phyloP scores from a whole-genome alignment of 1,140 invertebrate species.

The Sitodiplosis mosellana region DNA sequence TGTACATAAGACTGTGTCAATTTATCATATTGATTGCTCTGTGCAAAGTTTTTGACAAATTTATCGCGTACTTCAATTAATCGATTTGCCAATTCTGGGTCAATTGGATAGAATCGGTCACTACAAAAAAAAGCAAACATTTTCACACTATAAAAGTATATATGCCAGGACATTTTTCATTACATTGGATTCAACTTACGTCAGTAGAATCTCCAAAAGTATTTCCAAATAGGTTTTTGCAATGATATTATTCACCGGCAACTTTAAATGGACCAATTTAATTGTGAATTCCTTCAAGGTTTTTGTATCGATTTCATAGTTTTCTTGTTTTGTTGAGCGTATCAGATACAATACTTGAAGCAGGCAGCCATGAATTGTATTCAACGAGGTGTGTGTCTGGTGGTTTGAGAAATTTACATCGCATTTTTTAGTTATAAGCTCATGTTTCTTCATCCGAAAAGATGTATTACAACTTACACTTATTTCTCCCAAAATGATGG shows the following conservation, averaged over 20 bases:
- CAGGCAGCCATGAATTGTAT: constrained; percentile 25
- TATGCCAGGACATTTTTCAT: neutral
- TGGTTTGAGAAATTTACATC: neutral
- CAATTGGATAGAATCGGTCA: no score
- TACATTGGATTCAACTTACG: constrained; percentile 5
- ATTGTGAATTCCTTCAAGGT: neutral
- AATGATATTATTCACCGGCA: constrained; percentile 3
- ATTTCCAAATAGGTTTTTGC: neutral
- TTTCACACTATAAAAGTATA: neutral
- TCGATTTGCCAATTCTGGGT: no score
- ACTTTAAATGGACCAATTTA: constrained; percentile 4
- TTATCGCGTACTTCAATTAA: no score
- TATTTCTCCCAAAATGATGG: constrained; percentile 4
- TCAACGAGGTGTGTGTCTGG: constrained; percentile 12
- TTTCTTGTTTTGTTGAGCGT: neutral
- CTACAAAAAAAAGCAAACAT: neutral
- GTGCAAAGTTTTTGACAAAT: no score
- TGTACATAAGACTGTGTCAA: no score
- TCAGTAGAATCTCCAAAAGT: constrained; percentile 4
- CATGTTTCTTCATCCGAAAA: neutral
- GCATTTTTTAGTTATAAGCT: neutral
- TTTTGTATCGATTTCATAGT: constrained; percentile 6
- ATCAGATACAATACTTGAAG: constrained; percentile 17
- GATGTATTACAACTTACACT: neutral
- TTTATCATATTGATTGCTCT: no score